phyloP scores from a whole-genome alignment of 92 coral and sea anemone species.

The Palythoa caribaeorum region DNA sequence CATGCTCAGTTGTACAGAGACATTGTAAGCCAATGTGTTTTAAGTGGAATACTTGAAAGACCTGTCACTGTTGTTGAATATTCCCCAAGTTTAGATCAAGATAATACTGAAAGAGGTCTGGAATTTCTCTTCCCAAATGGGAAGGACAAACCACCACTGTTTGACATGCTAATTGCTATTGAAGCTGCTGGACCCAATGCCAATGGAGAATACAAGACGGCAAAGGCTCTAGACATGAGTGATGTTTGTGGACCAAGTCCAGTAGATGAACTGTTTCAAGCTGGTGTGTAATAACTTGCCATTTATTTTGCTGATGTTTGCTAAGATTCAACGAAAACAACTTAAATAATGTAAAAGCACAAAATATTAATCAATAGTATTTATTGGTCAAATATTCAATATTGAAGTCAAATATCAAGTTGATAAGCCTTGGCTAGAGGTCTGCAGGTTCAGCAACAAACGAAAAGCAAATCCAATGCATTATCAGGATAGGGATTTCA shows the following conservation, averaged over 20 bases:
- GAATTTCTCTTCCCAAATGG: constrained; percentile 74
- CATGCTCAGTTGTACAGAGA: constrained; percentile 54
- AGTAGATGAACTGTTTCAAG: constrained; percentile 90
- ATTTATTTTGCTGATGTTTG: background rate
- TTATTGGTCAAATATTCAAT: no score
- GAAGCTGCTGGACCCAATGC: constrained; percentile 75
- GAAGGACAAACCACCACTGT: constrained; percentile 58
- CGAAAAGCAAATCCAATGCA: no score
- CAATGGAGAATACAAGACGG: background rate
- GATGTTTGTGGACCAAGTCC: constrained; percentile 69
- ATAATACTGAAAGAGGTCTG: constrained; percentile 58
- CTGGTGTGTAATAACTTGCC: constrained; percentile 56
- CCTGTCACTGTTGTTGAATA: constrained; percentile 67
- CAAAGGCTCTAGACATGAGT: constrained; percentile 12
- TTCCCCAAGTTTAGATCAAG: constrained; percentile 39
- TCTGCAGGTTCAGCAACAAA: no score
- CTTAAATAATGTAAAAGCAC: no score
- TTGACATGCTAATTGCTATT: constrained; percentile 87
- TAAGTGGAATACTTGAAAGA: constrained; percentile 50
- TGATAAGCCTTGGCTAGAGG: no score
- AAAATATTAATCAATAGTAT: no score
- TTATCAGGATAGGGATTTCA: no score
- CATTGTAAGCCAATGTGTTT: constrained; percentile 51
- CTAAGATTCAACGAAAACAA: no score
- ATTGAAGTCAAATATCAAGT: no score